phyloP scores from a whole-genome alignment of 2,888 invertebrate species.

The Oegoconia quadripuncta region DNA sequence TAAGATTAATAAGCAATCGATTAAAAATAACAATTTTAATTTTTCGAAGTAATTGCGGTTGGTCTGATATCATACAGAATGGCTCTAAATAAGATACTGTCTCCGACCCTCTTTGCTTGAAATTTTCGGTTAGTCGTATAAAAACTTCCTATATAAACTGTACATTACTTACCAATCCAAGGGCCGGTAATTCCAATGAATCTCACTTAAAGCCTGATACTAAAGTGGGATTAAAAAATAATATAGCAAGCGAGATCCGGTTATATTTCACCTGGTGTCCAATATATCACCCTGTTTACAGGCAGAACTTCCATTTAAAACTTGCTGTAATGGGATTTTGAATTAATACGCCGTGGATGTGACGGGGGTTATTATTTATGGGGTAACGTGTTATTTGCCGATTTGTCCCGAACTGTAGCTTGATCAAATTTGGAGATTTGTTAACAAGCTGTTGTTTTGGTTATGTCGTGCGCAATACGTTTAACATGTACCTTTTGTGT shows the following conservation, averaged over 20 bases:
- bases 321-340: slow-evolving; percentile 59
- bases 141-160: not conserved
- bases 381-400: slow-evolving; percentile 31
- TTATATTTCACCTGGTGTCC: slow-evolving; percentile 42
- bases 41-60: no score
- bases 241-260: slow-evolving; percentile 23
- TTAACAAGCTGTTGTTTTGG: not conserved
- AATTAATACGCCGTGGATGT: slow-evolving; percentile 56
- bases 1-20: no score
- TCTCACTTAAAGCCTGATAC: not conserved
- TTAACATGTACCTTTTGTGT: no score
- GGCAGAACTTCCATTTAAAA: slow-evolving; percentile 53
- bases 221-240: slow-evolving; percentile 32
- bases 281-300: slow-evolving; percentile 53
- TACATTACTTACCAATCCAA: no score
- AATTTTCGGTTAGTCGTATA: no score
- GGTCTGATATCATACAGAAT: no score
- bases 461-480: no score
- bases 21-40: no score
- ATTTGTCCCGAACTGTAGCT: slow-evolving; percentile 21
- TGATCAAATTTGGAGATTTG: slow-evolving; percentile 4
- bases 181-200: no score
- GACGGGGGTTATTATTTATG: slow-evolving; percentile 53
- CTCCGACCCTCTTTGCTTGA: no score
- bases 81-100: no score